A percentile compares a stretch with the other conserved stretches of the same genome.
Conservation (phyloP, 2,113 vertebrate species). For the Nanorana parkeri region DNA sequence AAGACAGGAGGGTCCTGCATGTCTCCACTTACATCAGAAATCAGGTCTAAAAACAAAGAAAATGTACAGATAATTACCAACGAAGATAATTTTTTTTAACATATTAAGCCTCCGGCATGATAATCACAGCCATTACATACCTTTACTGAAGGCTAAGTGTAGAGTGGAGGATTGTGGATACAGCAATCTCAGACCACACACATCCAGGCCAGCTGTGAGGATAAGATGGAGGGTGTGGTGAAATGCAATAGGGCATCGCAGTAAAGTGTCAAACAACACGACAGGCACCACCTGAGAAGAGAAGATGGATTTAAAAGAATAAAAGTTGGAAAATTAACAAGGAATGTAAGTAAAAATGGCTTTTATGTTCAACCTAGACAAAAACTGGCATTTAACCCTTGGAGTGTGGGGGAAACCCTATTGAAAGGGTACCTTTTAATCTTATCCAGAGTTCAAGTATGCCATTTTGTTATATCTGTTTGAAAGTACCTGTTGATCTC, state of each 20-base stretch:
- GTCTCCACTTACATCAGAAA: conserved; percentile 43
- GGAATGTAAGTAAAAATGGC: too few relatives aligned
- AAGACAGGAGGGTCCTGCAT: conserved; percentile 57
- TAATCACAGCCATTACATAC: background rate
- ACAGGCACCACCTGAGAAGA: conserved; percentile 70
- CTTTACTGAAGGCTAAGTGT: conserved; percentile 66
- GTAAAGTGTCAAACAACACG: conserved; percentile 64
- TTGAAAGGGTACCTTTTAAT: too few relatives aligned
- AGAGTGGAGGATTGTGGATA: conserved; percentile 64
- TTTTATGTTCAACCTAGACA: too few relatives aligned
- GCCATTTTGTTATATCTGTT: too few relatives aligned
- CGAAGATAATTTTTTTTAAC: background rate
- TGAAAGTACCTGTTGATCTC: too few relatives aligned
- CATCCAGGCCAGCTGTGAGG: conserved; percentile 65
- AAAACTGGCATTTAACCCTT: too few relatives aligned
- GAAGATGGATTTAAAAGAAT: background rate
- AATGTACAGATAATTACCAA: too few relatives aligned
- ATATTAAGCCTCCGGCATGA: background rate
- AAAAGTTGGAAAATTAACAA: too few relatives aligned
- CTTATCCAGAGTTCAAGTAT: too few relatives aligned
- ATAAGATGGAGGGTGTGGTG: conserved; percentile 72
- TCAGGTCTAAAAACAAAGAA: conserved; percentile 61
- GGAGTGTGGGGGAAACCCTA: too few relatives aligned
- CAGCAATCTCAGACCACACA: conserved; percentile 73
- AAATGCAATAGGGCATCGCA: conserved; percentile 64